A percentile compares a stretch with the other conserved stretches of the same genome.
Conservation (phyloP, 2,797 vertebrate genomes). For the Pogoniulus pusillus region DNA sequence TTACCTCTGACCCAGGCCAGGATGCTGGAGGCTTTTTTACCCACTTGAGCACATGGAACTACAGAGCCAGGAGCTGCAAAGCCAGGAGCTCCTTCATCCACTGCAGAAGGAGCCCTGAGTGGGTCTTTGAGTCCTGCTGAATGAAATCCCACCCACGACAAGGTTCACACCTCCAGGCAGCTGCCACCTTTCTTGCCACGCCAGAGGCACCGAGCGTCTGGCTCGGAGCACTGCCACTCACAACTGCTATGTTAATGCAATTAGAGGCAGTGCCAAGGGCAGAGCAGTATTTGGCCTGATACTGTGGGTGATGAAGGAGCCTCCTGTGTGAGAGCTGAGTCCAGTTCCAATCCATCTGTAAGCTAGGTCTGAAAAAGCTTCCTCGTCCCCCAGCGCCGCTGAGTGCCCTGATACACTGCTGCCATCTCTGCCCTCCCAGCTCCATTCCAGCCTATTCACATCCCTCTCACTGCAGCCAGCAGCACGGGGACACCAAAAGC, state of each 20-base stretch:
- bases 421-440: constrained; percentile 47
- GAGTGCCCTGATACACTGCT: constrained; percentile 52
- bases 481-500: constrained; percentile 62
- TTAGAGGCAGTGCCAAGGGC: constrained; percentile 20
- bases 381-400: not conserved
- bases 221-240: constrained; percentile 7
- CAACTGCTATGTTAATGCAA: constrained; percentile 16
- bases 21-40: too few relatives aligned
- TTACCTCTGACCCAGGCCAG: too few relatives aligned
- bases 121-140: constrained; percentile 5
- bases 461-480: constrained; percentile 68
- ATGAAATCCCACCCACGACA: constrained; percentile 13
- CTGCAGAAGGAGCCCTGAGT: not conserved
- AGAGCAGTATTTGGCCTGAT: constrained; percentile 49
- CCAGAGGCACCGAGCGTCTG: constrained; percentile 31
- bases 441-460: constrained; percentile 64
- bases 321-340: constrained; percentile 33
- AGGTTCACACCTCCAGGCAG: constrained; percentile 53
- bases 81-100: not conserved
- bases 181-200: constrained; percentile 24
- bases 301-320: constrained; percentile 49
- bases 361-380: constrained; percentile 42
- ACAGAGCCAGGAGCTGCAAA: not conserved
- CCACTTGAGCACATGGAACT: not conserved
- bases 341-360: constrained; percentile 57